phyloP scores from a whole-genome alignment of 2,113 vertebrate genomes.

The Dipodomys merriami region DNA sequence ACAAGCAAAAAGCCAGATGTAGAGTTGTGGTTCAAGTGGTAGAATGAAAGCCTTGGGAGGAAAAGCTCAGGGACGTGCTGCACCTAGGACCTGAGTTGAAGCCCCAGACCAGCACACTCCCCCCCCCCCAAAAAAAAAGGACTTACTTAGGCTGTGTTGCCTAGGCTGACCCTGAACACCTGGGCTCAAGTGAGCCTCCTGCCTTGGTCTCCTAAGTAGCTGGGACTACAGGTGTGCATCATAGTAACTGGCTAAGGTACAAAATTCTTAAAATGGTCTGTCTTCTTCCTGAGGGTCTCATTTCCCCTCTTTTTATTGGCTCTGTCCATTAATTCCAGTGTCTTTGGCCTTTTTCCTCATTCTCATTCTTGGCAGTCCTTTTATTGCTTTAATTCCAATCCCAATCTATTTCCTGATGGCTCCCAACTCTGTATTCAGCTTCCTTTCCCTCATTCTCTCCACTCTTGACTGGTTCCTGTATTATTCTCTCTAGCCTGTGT shows the following conservation, averaged over 20 bases:
- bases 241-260: not conserved
- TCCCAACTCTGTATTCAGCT: not conserved
- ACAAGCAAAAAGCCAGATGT: no score
- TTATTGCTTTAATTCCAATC: not conserved
- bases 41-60: no score
- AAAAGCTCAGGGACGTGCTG: no score
- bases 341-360: not conserved
- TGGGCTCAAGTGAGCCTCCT: not conserved
- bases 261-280: slow-evolving; percentile 24
- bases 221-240: no score
- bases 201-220: not conserved
- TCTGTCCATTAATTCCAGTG: not conserved
- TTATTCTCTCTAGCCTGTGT: not conserved
- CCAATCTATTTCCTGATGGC: not conserved
- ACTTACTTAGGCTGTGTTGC: not conserved
- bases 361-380: not conserved
- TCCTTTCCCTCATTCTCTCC: not conserved
- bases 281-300: slow-evolving; percentile 1
- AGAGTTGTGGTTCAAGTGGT: no score
- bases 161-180: not conserved
- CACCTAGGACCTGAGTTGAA: no score
- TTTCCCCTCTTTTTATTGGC: not conserved
- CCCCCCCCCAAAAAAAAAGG: no score
- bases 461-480: not conserved
- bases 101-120: no score